phyloP scores from a whole-genome alignment of 2,888 invertebrate genomes.

The Sminthurides aquaticus region DNA sequence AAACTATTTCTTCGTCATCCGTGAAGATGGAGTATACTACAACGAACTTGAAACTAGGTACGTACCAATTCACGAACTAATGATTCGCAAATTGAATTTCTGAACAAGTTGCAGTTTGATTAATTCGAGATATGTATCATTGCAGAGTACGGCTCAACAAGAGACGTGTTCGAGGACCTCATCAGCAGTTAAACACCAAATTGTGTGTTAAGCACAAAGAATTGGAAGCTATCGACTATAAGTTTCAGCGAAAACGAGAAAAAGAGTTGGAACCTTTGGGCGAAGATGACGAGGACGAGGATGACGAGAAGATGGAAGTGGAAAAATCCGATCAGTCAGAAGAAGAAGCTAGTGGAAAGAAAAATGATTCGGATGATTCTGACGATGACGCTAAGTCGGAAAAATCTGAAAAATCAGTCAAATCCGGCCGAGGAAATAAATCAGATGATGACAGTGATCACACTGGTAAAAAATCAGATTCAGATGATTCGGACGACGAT shows the following conservation, averaged over 20 bases:
- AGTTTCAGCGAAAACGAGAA: constrained; percentile 77
- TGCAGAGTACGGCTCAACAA: constrained; percentile 90
- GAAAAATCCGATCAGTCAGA: constrained; percentile 42
- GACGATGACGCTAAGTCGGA: constrained; percentile 45
- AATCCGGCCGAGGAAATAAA: constrained; percentile 3
- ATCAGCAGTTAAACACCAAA: constrained; percentile 64
- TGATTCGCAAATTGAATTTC: not conserved
- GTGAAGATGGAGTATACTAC: constrained; percentile 84
- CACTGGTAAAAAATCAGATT: not conserved
- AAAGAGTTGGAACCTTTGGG: constrained; percentile 79
- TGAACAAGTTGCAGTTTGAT: not conserved
- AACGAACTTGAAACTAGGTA: constrained; percentile 82
- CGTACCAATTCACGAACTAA: constrained; percentile 10
- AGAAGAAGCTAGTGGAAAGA: constrained; percentile 5
- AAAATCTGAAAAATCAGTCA: constrained; percentile 21
- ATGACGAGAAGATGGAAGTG: constrained; percentile 47
- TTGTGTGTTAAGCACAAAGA: constrained; percentile 85
- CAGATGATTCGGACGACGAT: constrained; percentile 26
- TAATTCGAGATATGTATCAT: not conserved
- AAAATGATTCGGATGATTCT: constrained; percentile 41
- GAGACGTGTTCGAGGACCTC: constrained; percentile 70
- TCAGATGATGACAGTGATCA: not conserved
- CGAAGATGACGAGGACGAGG: constrained; percentile 52
- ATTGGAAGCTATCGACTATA: constrained; percentile 72
- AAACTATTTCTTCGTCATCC: constrained; percentile 90